Evolutionary conservation across 2,113 vertebrate genomes (phyloP).

Genomic region (Salvelinus sp.): DNA sequence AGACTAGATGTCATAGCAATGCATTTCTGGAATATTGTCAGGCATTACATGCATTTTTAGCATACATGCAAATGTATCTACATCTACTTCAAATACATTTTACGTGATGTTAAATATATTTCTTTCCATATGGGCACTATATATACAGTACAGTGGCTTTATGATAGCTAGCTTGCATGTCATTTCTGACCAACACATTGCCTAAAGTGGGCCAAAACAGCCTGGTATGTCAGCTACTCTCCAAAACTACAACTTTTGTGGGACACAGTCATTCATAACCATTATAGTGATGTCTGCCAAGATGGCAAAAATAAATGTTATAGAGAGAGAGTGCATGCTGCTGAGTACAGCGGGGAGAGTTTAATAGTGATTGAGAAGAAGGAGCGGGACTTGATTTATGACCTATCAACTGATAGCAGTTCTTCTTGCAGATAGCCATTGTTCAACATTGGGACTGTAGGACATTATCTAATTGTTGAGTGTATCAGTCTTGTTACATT

Average conservation of each 20-base stretch:
- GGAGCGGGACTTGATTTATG: slow-evolving; percentile 39
- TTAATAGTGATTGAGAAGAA: slow-evolving; percentile 46
- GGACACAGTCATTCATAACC: slow-evolving; percentile 18
- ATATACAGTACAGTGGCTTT: background rate
- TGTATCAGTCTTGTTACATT: slow-evolving; percentile 35
- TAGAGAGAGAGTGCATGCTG: slow-evolving; percentile 30
- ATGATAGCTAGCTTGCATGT: background rate
- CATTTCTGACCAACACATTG: background rate
- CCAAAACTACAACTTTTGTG: slow-evolving; percentile 16
- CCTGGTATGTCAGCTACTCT: background rate
- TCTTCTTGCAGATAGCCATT: slow-evolving; percentile 48
- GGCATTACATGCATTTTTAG: no score
- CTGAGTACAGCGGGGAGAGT: slow-evolving; percentile 26
- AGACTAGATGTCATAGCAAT: no score
- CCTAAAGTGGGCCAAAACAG: slow-evolving; percentile 20
- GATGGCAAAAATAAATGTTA: slow-evolving; percentile 12
- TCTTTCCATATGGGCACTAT: background rate
- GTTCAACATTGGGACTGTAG: slow-evolving; percentile 34
- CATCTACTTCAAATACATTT: no score
- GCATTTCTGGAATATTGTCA: no score
- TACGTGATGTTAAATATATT: no score
- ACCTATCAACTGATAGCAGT: slow-evolving; percentile 35
- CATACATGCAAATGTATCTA: no score
- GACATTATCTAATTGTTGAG: slow-evolving; percentile 49
- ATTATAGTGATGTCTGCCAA: slow-evolving; percentile 14